Evolutionary conservation across 1,140 invertebrate genomes (phyloP).

Genomic region (Tetramorium alpestre): DNA sequence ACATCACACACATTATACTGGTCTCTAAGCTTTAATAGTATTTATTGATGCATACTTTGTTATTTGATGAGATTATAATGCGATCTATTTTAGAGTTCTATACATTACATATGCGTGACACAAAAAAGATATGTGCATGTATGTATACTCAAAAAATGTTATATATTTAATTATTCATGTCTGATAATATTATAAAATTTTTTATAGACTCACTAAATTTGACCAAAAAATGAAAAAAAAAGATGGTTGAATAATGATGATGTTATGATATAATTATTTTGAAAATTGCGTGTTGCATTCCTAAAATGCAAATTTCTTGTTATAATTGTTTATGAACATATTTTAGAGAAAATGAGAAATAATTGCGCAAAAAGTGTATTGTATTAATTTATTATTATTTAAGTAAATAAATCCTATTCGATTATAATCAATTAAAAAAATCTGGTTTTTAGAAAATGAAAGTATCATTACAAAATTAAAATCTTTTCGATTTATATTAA

Average conservation of each 20-base stretch:
- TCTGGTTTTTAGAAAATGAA: neutral
- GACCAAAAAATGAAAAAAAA: neutral
- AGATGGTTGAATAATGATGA: neutral
- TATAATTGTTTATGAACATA: neutral
- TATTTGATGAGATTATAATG: conserved; percentile 18
- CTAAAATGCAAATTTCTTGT: conserved; percentile 10
- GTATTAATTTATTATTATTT: neutral
- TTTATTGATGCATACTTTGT: conserved; percentile 22
- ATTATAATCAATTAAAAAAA: neutral
- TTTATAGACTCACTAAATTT: neutral
- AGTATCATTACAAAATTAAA: neutral
- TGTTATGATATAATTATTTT: neutral
- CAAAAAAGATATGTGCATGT: neutral
- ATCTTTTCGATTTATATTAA: neutral
- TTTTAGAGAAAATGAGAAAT: neutral
- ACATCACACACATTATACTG: neutral
- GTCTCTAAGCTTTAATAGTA: conserved; percentile 40
- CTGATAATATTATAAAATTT: conserved; percentile 22
- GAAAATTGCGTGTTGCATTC: neutral
- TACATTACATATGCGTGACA: neutral
- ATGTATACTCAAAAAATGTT: neutral
- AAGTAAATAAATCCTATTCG: neutral
- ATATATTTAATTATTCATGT: neutral
- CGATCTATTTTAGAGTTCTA: neutral
- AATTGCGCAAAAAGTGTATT: neutral